Evolutionary conservation across 1,140 invertebrate genomes (phyloP), one percentile per base, ranked within the genome.

Genomic region (Drosophila sp.): DNA sequence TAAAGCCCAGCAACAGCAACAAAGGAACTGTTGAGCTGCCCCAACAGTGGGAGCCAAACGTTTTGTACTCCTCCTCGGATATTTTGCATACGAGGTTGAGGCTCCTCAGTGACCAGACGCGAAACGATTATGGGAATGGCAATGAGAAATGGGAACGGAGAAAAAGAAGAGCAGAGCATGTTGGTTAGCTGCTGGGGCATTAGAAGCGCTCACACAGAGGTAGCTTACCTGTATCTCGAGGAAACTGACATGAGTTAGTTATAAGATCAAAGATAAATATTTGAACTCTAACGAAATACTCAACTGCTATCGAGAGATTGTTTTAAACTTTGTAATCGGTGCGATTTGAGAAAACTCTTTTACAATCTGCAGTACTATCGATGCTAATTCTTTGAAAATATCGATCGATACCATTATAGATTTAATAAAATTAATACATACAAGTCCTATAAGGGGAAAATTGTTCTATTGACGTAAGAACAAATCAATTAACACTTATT

Each of bases 41-140:
- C 38, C 40, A 53, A 38, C 38, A 61, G 21, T 40, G 62, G 51
- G 36, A 32, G 32, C 56, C 74, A 81, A 86, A 57, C 81, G 81
- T 76, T 87, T 87, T 86, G 75, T 86, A 69, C 51, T 65, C 53
- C 65, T 78, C 54, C 64, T 65, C 32, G 50, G 63, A 66, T 66
- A 74, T 64, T 84, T 84, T 84, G 81, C 81, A 84, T 84, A 84
- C 78, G 70, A 62, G 46, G 8, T n/a, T 27, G 32, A 25, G 14
- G 13, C 46, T 50, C 45, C 25, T 6, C 45, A n/a, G 45, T 48
- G 45, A 11, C 21, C 21, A 46, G 29, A 36, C 29, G 9, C n/a
- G 11, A 40, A 27, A 29, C 58, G 46, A 62, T 62, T 62, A 51
- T 62, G 46, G 59, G 21, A 62, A 62, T 51, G 59, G 18, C 36